Percentiles rank a stretch among this genome's conserved stretches.
phyloP scores from a whole-genome alignment of 1,140 invertebrate genomes.

The Drosophila sulfurigaster region DNA sequence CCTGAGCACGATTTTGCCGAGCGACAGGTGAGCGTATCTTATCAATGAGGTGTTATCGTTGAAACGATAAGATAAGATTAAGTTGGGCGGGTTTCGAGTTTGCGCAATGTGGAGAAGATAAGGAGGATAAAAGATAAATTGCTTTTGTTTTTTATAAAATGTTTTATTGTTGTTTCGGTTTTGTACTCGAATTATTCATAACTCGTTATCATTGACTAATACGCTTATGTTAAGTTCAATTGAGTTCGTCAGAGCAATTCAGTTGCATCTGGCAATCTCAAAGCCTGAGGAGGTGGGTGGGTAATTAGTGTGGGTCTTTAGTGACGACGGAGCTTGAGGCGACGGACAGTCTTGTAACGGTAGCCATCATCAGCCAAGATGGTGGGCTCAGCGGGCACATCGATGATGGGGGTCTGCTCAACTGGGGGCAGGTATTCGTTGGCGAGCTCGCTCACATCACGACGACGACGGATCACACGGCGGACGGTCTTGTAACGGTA shows the following conservation, averaged over 20 bases:
- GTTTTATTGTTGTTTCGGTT: constrained; percentile 66
- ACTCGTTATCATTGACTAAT: constrained; percentile 76
- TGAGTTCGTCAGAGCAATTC: constrained; percentile 44
- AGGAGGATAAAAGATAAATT: constrained; percentile 1
- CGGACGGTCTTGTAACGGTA: constrained; percentile 72
- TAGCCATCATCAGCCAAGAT: constrained; percentile 74
- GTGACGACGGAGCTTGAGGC: constrained; percentile 73
- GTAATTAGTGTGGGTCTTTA: constrained; percentile 40
- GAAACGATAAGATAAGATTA: constrained; percentile 57
- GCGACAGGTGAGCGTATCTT: constrained; percentile 65
- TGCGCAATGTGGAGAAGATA: constrained; percentile 29
- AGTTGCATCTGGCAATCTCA: constrained; percentile 52
- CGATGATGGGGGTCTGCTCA: constrained; percentile 55
- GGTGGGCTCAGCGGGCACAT: constrained; percentile 69
- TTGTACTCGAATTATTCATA: constrained; percentile 77
- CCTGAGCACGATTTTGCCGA: constrained; percentile 53
- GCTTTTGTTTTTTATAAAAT: constrained; percentile 47
- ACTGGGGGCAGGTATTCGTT: constrained; percentile 60
- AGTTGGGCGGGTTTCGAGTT: constrained; percentile 3
- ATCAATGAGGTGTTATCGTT: constrained; percentile 46
- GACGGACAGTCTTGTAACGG: constrained; percentile 81
- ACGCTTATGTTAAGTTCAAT: constrained; percentile 66
- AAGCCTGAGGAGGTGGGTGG: constrained; percentile 50
- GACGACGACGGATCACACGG: constrained; percentile 62
- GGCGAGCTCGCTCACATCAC: constrained; percentile 62